phyloP scores from a whole-genome alignment of 2,888 invertebrate species.

The Apotomis betuletana region DNA sequence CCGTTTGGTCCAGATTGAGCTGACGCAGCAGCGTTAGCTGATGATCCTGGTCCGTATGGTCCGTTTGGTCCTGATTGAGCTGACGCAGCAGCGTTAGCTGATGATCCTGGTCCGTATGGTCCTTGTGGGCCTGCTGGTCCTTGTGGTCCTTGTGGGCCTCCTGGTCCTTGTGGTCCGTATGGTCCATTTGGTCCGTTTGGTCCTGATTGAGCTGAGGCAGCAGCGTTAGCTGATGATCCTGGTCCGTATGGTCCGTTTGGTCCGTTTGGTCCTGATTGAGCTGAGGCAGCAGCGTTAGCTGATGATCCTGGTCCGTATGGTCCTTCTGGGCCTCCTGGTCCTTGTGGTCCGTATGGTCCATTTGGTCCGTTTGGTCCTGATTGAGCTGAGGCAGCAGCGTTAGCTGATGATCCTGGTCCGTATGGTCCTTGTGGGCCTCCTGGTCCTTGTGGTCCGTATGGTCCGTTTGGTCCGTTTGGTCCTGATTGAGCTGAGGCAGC shows the following conservation, averaged over 20 bases:
- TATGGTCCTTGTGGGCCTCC: not conserved
- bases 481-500: slow-evolving; percentile 36
- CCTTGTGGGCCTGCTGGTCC: slow-evolving; percentile 23
- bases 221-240: slow-evolving; percentile 2
- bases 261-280: not conserved
- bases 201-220: slow-evolving; percentile 5
- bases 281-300: too few relatives aligned
- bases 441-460: slow-evolving; percentile 17
- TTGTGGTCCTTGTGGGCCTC: not conserved
- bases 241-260: slow-evolving; percentile 11
- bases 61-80: not conserved
- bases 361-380: slow-evolving; percentile 29
- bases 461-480: slow-evolving; percentile 29
- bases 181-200: slow-evolving; percentile 26
- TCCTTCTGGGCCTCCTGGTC: slow-evolving; percentile 11
- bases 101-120: slow-evolving; percentile 7
- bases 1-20: slow-evolving; percentile 19
- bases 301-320: slow-evolving; percentile 3
- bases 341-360: slow-evolving; percentile 12
- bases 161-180: slow-evolving; percentile 14
- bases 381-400: slow-evolving; percentile 24
- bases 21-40: slow-evolving; percentile 1
- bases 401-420: slow-evolving; percentile 11
- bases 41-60: slow-evolving; percentile 13
- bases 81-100: slow-evolving; percentile 9